Evolutionary conservation across 2,797 vertebrate genomes (phyloP).

Genomic region (Epinephelus malabaricus): DNA sequence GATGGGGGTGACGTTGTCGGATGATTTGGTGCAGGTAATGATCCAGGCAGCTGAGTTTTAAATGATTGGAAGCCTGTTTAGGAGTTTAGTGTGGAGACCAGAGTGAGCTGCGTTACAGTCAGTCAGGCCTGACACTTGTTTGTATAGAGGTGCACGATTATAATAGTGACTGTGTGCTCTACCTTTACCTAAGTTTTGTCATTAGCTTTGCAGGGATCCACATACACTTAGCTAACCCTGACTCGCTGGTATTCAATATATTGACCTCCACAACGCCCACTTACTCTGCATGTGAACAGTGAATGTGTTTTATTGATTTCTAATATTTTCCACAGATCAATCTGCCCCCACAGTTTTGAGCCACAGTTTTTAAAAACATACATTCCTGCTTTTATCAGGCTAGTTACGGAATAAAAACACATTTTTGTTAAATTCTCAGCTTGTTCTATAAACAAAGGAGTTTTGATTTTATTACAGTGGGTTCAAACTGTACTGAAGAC

Average conservation of each 20-base stretch:
- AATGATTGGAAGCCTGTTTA: too few species aligned
- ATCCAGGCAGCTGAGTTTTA: too few species aligned
- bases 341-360: not conserved
- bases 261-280: not conserved
- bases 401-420: not conserved
- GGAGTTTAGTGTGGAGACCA: too few species aligned
- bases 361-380: not conserved
- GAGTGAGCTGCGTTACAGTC: too few species aligned
- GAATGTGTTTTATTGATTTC: slow-evolving; percentile 43
- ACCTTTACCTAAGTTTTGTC: too few species aligned
- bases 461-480: not conserved
- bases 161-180: too few species aligned
- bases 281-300: slow-evolving; percentile 5
- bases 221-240: too few species aligned
- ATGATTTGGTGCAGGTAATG: too few species aligned
- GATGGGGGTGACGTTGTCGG: too few species aligned
- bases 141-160: too few species aligned
- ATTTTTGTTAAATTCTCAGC: not conserved
- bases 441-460: not conserved
- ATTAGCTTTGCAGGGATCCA: too few species aligned
- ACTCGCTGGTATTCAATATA: not conserved
- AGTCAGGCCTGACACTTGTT: too few species aligned
- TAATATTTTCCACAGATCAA: slow-evolving; percentile 31
- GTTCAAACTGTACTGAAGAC: not conserved
- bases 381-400: not conserved